phyloP scores from a whole-genome alignment of 1,140 invertebrate genomes.

The Trissolcus basalis region DNA sequence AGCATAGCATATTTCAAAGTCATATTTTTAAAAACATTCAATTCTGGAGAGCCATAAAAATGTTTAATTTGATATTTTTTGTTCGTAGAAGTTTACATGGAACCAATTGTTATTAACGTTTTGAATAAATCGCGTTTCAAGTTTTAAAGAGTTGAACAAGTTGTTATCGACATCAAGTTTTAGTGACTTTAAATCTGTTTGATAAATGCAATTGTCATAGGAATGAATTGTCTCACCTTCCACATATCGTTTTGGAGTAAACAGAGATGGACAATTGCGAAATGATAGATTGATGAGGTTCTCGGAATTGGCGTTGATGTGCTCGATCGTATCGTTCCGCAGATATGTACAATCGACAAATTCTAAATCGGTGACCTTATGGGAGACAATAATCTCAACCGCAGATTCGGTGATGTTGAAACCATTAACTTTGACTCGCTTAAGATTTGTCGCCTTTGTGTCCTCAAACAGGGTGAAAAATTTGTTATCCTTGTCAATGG shows the following conservation, averaged over 20 bases:
- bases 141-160: too few relatives aligned
- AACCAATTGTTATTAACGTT: too few relatives aligned
- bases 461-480: slow-evolving; percentile 86
- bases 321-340: slow-evolving; percentile 78
- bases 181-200: too few relatives aligned
- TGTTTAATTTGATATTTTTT: too few relatives aligned
- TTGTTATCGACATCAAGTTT: too few relatives aligned
- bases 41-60: too few relatives aligned
- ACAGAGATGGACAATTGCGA: slow-evolving; percentile 63
- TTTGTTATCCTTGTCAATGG: slow-evolving; percentile 78
- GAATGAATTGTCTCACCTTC: too few relatives aligned
- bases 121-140: too few relatives aligned
- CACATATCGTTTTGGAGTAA: slow-evolving; percentile 1
- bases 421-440: slow-evolving; percentile 82
- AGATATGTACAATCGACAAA: slow-evolving; percentile 83
- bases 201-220: too few relatives aligned
- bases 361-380: slow-evolving; percentile 84
- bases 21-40: too few relatives aligned
- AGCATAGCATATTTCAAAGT: too few relatives aligned
- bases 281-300: slow-evolving; percentile 73
- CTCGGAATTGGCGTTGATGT: slow-evolving; percentile 78
- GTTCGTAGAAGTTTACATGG: too few relatives aligned
- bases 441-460: slow-evolving; percentile 80
- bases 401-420: slow-evolving; percentile 83
- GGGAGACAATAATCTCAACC: slow-evolving; percentile 81